A percentile compares a stretch with the other conserved stretches of the same genome.
These are phyloP conservation scores for Enteromius thamalakanensis DNA, from an alignment of 2,797 vertebrate genomes.

Conservation along the genomic window DNA sequence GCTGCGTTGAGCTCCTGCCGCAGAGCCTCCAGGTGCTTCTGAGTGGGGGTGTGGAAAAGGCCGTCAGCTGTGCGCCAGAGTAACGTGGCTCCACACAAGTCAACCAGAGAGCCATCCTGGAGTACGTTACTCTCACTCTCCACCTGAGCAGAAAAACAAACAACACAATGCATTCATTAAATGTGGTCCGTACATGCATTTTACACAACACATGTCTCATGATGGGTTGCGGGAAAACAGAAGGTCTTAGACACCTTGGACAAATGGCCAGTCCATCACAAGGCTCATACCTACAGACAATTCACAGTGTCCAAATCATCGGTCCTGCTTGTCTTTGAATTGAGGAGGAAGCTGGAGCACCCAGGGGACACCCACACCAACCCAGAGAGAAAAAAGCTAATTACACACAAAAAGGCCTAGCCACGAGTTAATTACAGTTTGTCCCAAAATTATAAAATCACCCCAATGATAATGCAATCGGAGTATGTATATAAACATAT, in stretches of 20 bases:
- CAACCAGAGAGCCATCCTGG: conserved; percentile 94
- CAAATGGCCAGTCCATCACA: not conserved
- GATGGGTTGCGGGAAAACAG: not conserved
- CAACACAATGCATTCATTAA: not conserved
- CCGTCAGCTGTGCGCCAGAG: conserved; percentile 97
- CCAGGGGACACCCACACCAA: not conserved
- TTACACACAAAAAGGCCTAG: not conserved
- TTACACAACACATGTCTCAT: not conserved
- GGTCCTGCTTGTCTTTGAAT: not conserved
- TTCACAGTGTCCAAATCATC: not conserved
- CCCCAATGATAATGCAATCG: no score
- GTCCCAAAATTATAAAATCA: not conserved
- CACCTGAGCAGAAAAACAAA: conserved; percentile 76
- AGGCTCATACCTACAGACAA: not conserved
- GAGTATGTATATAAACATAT: no score
- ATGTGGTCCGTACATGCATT: not conserved
- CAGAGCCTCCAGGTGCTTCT: conserved; percentile 97
- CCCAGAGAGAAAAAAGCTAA: not conserved
- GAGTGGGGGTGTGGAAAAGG: conserved; percentile 92
- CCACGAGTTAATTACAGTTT: not conserved
- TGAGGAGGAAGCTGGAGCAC: not conserved
- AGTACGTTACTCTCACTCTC: conserved; percentile 95
- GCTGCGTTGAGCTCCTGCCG: conserved; percentile 97
- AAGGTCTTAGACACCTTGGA: not conserved
- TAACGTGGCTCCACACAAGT: conserved; percentile 95